Evolutionary conservation across 2,797 vertebrate genomes (phyloP).

Genomic region (Odontamblyopus lacepedii): DNA sequence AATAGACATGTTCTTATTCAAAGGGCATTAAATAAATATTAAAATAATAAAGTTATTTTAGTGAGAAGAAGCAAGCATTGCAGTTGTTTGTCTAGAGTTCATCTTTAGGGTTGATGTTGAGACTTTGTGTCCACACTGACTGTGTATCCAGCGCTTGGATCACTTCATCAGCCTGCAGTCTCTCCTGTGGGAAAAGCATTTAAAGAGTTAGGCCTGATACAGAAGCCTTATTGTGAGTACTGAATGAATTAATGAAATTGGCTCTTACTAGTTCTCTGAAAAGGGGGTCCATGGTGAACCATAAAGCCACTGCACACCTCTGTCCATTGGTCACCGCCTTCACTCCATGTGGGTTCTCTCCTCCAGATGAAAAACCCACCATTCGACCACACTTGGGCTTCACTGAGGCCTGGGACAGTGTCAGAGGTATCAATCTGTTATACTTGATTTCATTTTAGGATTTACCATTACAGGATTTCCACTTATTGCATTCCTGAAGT

Average conservation of each 20-base stretch:
- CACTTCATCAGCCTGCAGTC: slow-evolving; percentile 94
- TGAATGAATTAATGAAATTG: neutral
- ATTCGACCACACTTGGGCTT: slow-evolving; percentile 93
- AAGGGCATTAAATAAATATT: slow-evolving; percentile 94
- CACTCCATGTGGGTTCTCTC: slow-evolving; percentile 96
- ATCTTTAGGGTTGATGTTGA: slow-evolving; percentile 92
- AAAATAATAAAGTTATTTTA: slow-evolving; percentile 46
- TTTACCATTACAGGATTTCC: neutral
- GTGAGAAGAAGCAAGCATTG: slow-evolving; percentile 18
- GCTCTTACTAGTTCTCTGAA: slow-evolving; percentile 91
- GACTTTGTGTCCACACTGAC: slow-evolving; percentile 68
- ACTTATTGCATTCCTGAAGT: too few species aligned
- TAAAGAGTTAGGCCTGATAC: neutral
- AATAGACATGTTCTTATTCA: slow-evolving; percentile 91
- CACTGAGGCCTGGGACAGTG: slow-evolving; percentile 85
- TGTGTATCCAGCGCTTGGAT: slow-evolving; percentile 84
- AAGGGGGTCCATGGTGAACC: slow-evolving; percentile 96
- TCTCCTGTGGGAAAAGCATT: slow-evolving; percentile 78
- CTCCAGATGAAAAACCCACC: slow-evolving; percentile 95
- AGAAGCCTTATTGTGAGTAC: too few species aligned
- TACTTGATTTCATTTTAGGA: neutral
- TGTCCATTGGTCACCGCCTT: slow-evolving; percentile 93
- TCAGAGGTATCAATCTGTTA: neutral
- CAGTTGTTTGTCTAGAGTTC: slow-evolving; percentile 81
- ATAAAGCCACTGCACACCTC: slow-evolving; percentile 92